Evolutionary conservation across 2,888 invertebrate genomes (phyloP).

Genomic region (Habroteleia sp.): DNA sequence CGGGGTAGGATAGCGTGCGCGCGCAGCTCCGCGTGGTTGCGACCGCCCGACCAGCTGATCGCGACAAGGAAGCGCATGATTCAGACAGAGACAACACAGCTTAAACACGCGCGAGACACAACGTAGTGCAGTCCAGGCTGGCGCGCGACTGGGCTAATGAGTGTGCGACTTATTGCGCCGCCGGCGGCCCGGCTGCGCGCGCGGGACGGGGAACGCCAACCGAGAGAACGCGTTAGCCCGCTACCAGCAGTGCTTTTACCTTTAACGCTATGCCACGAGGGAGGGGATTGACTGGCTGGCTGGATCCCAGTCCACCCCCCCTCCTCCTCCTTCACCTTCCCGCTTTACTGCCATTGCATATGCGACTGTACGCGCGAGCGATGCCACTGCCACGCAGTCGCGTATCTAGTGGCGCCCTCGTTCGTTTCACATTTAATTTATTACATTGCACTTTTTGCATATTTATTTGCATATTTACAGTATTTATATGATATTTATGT

Average conservation of each 20-base stretch:
- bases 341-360: constrained; percentile 48
- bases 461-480: no score
- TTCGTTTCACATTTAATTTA: background rate
- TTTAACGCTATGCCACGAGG: constrained; percentile 32
- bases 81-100: constrained; percentile 79
- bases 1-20: constrained; percentile 50
- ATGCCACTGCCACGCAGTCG: constrained; percentile 47
- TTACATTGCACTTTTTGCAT: no score
- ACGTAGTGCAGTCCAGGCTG: constrained; percentile 58
- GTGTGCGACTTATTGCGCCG: constrained; percentile 78
- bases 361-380: constrained; percentile 30
- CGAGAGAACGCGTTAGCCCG: constrained; percentile 83
- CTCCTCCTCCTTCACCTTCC: constrained; percentile 22
- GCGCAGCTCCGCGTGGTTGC: constrained; percentile 76
- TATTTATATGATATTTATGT: no score
- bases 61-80: constrained; percentile 84
- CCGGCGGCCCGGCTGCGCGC: constrained; percentile 72
- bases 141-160: constrained; percentile 80
- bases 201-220: constrained; percentile 70
- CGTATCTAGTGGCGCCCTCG: constrained; percentile 13
- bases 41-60: constrained; percentile 83
- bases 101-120: constrained; percentile 15
- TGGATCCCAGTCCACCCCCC: constrained; percentile 36
- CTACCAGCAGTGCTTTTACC: constrained; percentile 69
- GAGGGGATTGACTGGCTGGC: constrained; percentile 38